These are phyloP conservation scores for Agrochola lota DNA, from an alignment of 2,888 invertebrate species.

Conservation along the genomic window DNA sequence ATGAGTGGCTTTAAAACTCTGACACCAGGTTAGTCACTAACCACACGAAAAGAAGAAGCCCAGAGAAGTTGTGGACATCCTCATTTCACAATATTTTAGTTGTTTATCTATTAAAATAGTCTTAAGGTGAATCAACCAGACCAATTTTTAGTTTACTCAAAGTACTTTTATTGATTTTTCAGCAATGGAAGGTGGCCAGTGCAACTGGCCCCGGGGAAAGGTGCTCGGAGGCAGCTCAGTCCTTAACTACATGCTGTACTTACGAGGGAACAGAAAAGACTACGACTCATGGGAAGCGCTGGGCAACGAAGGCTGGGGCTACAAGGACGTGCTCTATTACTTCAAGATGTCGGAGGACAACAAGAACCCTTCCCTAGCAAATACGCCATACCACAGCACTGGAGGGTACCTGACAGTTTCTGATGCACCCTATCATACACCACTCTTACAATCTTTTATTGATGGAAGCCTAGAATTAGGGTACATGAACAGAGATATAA, in stretches of 20 bases:
- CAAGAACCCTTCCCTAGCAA: conserved; percentile 95
- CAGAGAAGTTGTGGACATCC: background rate
- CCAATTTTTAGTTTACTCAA: background rate
- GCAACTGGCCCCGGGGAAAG: conserved; percentile 98
- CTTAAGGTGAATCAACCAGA: background rate
- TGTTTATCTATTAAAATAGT: background rate
- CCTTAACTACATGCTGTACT: conserved; percentile 97
- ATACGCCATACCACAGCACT: conserved; percentile 94
- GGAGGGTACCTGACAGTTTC: conserved; percentile 96
- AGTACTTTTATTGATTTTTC: conserved; percentile 43
- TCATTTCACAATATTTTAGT: background rate
- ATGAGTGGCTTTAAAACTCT: no score
- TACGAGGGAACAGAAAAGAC: conserved; percentile 96
- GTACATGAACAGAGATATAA: conserved; percentile 96
- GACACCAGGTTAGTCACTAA: no score
- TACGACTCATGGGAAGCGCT: conserved; percentile 97
- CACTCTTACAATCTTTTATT: conserved; percentile 94
- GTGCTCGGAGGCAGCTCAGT: conserved; percentile 97
- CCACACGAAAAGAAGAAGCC: no score
- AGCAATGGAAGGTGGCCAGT: conserved; percentile 96
- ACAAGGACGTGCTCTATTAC: conserved; percentile 94
- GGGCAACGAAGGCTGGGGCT: conserved; percentile 97
- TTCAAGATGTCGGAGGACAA: conserved; percentile 98
- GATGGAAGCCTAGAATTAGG: conserved; percentile 96
- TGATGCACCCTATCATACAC: conserved; percentile 96